Evolutionary conservation across 2,797 vertebrate genomes (phyloP).

Genomic region (Peromyscus eremicus): DNA sequence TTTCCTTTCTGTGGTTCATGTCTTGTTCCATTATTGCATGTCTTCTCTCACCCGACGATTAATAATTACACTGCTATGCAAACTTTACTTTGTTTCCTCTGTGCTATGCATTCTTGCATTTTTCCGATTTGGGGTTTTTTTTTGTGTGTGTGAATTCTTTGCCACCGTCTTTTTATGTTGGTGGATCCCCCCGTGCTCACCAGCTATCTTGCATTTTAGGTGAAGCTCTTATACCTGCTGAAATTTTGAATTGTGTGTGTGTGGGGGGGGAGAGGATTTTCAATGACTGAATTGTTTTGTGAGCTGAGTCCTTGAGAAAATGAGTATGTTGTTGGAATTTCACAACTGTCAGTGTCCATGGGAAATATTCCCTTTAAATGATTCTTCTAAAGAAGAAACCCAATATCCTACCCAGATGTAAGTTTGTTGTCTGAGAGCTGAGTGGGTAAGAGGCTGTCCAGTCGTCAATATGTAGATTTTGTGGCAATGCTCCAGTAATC

Average conservation of each 20-base stretch:
- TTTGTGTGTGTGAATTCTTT: neutral
- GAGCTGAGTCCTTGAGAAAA: neutral
- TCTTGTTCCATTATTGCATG: neutral
- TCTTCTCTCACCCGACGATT: neutral
- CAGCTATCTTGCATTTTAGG: neutral
- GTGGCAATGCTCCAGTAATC: neutral
- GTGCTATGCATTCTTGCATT: neutral
- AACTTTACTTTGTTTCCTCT: neutral
- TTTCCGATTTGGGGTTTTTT: neutral
- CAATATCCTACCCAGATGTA: neutral
- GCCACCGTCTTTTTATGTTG: neutral
- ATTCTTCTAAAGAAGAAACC: neutral
- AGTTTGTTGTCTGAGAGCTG: neutral
- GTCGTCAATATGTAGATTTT: neutral
- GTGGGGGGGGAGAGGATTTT: neutral
- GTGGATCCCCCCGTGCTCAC: neutral
- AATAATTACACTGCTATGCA: neutral
- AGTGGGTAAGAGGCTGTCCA: neutral
- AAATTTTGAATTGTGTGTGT: neutral
- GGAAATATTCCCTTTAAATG: neutral
- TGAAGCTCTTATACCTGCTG: neutral
- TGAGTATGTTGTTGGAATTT: neutral
- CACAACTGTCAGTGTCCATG: neutral
- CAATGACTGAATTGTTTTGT: neutral
- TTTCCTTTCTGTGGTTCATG: neutral